A percentile compares a stretch with the other conserved stretches of the same genome.
Conservation (phyloP, 2,113 vertebrate species). For the Mus pahari region DNA sequence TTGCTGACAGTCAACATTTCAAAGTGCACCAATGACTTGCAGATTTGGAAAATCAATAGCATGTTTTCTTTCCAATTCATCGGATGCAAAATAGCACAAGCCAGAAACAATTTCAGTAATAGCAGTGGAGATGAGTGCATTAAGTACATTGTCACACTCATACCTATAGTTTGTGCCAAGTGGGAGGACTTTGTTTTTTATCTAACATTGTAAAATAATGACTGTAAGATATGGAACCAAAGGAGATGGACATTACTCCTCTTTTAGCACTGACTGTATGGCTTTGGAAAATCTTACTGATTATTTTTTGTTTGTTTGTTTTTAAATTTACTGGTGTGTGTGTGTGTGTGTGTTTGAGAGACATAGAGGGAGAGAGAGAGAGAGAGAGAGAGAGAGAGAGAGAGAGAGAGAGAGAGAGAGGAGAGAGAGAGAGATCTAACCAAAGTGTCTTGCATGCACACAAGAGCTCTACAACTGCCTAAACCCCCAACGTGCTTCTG, state of each 20-base stretch:
- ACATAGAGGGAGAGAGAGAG: too few relatives aligned
- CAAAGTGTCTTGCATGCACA: not conserved
- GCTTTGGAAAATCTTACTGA: not conserved
- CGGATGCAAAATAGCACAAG: slow-evolving; percentile 57
- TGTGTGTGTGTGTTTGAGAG: too few relatives aligned
- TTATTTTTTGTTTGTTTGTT: not conserved
- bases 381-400: too few relatives aligned
- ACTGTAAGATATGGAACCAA: not conserved
- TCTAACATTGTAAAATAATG: not conserved
- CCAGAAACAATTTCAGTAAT: slow-evolving; percentile 65
- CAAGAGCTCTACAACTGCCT: not conserved
- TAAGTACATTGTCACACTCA: not conserved
- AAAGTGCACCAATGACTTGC: slow-evolving; percentile 40
- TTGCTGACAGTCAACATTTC: slow-evolving; percentile 39
- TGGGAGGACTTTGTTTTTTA: not conserved
- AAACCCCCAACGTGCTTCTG: not conserved
- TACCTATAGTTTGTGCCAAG: not conserved
- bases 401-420: too few relatives aligned
- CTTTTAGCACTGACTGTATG: not conserved
- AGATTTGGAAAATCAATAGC: slow-evolving; percentile 67
- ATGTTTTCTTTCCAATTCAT: slow-evolving; percentile 71
- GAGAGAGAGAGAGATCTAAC: not conserved
- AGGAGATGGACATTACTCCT: not conserved
- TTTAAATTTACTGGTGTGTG: not conserved
- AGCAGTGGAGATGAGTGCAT: not conserved